Conservation (phyloP, 2,888 invertebrate species). For the Orthosia cruda region DNA sequence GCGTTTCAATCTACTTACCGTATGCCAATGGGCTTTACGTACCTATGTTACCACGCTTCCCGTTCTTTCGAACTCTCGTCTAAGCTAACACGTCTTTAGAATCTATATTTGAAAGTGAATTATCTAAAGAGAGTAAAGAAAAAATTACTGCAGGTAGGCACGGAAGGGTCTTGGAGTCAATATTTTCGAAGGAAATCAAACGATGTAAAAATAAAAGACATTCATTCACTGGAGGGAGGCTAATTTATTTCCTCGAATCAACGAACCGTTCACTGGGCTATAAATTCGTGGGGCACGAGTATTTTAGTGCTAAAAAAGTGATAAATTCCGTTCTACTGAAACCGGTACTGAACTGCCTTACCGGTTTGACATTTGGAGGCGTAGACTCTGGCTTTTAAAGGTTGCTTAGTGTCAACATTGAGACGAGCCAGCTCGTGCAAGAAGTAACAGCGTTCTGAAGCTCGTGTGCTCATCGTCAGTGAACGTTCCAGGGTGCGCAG, state of each 20-base stretch:
- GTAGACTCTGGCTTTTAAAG: constrained; percentile 81
- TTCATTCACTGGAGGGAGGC: constrained; percentile 32
- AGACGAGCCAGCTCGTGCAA: constrained; percentile 86
- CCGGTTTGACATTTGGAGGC: constrained; percentile 86
- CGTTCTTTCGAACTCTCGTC: constrained; percentile 20
- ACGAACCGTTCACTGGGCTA: constrained; percentile 51
- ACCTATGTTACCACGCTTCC: constrained; percentile 1
- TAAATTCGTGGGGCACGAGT: constrained; percentile 55
- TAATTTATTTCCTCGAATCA: constrained; percentile 58
- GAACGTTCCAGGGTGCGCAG: constrained; percentile 81
- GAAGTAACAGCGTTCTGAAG: constrained; percentile 85
- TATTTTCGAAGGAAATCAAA: constrained; percentile 43
- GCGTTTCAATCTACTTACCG: constrained; percentile 56
- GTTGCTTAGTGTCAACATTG: constrained; percentile 82
- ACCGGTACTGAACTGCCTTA: too few species aligned
- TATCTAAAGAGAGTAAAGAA: constrained; percentile 30
- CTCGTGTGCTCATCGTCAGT: constrained; percentile 78
- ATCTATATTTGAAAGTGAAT: constrained; percentile 32
- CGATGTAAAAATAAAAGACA: constrained; percentile 38
- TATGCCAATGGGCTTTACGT: constrained; percentile 31
- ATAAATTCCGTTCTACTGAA: constrained; percentile 51
- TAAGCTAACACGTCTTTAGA: constrained; percentile 21
- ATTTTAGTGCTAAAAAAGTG: constrained; percentile 56
- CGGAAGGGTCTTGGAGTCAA: constrained; percentile 22
- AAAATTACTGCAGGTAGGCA: constrained; percentile 8